Base-by-base conservation (phyloP, 2,797 vertebrate genomes). In the Sandelia bainsii region DNA sequence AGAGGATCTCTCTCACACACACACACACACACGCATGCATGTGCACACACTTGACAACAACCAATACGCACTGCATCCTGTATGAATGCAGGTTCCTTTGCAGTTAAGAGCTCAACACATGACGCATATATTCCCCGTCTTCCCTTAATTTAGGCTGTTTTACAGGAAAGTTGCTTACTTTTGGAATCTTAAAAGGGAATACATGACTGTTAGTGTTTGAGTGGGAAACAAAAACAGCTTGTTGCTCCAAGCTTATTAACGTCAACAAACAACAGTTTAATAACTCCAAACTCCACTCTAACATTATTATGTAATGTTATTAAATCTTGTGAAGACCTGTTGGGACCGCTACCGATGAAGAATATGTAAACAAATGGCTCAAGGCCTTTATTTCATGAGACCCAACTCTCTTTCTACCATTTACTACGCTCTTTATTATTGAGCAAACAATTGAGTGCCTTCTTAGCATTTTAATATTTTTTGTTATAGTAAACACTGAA, bases 141-240 rank as follows among this genome's bases (percentile, higher is more conserved):
- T 17, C 12, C 40, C 40, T 79, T 75, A 78, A 89, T 83, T 82
- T 76, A 72, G 78, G 52, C 75, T 56, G 10, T 67, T 83, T 91
- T 88, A 92, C 86, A 91, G 85, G 89, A 91, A 91, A 83, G 69
- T 87, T 79, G 81, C 77, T 87, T 83, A 73, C 81, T 82, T 85
- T 87, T 83, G 87, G 79, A 88, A 78, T 57, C 60, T 80, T 81
- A 81, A 83, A 75, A 79, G 57, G 77, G 69, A 84, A 81, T 79
- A 60, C 53, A 66, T 88, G 84, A 83, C 75, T 74, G 59, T 76
- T 68, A 81, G 75, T 58, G 39, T 58, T 75, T 63, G 22, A 29
- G 52, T 67, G 68, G 77, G 70, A 70, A 81, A 79, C 82, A 77
- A 79, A 81, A 84, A 72, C 40, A 9, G 53, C 74, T 76, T 64